phyloP scores from a whole-genome alignment of 2,888 invertebrate species.

The Dryobota labecula region DNA sequence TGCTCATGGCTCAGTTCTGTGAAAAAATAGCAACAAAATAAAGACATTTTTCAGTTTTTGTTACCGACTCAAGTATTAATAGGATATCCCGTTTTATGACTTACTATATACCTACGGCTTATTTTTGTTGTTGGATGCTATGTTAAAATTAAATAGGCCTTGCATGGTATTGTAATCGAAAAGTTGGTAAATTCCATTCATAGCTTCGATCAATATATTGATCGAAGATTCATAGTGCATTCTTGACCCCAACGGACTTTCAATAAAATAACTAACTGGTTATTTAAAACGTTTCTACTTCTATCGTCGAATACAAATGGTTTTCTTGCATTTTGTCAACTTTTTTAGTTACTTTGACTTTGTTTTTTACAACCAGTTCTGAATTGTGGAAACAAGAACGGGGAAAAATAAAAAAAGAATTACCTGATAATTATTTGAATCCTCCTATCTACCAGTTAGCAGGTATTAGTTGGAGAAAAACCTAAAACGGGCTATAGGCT shows the following conservation, averaged over 20 bases:
- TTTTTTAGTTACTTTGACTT: background rate
- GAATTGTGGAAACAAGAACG: background rate
- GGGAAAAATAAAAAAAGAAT: background rate
- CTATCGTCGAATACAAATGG: conserved; percentile 23
- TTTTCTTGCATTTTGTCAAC: conserved; percentile 18
- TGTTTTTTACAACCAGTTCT: background rate
- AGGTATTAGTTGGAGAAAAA: background rate
- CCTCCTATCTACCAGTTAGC: background rate
- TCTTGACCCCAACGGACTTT: conserved; percentile 44
- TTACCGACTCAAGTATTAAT: background rate
- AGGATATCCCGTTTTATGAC: conserved; percentile 8
- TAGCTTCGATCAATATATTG: too few species aligned
- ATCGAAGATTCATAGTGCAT: too few species aligned
- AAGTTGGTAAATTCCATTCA: conserved; percentile 49
- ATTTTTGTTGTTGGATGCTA: background rate
- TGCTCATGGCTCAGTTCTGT: background rate
- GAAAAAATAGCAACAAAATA: conserved; percentile 7
- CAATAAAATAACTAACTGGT: conserved; percentile 52
- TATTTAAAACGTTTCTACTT: conserved; percentile 28
- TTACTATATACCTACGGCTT: too few species aligned
- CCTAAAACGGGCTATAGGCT: background rate
- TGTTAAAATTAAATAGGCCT: background rate
- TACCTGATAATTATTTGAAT: background rate
- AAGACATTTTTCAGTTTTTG: conserved; percentile 12
- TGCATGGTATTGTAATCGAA: conserved; percentile 19